phyloP scores from a whole-genome alignment of 2,113 vertebrate species.

The Anolis carolinensis region DNA sequence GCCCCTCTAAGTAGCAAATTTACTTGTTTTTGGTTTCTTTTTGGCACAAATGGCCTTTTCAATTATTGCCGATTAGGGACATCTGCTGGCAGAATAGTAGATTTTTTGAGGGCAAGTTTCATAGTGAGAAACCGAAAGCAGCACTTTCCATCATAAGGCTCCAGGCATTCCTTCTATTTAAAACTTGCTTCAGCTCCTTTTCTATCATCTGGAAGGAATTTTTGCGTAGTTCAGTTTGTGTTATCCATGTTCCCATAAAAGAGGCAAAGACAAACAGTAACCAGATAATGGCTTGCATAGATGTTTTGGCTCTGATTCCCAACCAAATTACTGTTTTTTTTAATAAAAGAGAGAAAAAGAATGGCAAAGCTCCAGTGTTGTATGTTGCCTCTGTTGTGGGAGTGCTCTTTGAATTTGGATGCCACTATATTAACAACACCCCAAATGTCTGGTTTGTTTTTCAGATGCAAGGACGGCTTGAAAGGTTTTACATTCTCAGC shows the following conservation, averaged over 20 bases:
- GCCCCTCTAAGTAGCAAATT: neutral
- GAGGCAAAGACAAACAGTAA: neutral
- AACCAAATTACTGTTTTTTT: accelerated
- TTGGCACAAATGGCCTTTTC: neutral
- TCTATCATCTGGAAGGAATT: neutral
- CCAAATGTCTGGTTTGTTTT: slow-evolving; percentile 59
- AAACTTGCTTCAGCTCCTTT: slow-evolving; percentile 1
- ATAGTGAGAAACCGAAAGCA: neutral
- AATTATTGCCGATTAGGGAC: slow-evolving; percentile 65
- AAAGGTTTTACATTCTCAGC: slow-evolving; percentile 97
- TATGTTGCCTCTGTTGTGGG: neutral
- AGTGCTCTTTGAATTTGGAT: neutral
- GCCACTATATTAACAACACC: neutral
- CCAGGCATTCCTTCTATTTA: neutral
- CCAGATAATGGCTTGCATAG: neutral
- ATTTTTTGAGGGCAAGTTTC: slow-evolving; percentile 39
- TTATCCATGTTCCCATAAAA: slow-evolving; percentile 13
- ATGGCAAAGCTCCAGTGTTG: neutral
- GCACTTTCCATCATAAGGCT: neutral
- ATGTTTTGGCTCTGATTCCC: slow-evolving; percentile 8
- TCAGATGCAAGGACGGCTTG: slow-evolving; percentile 93
- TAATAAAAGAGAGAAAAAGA: neutral
- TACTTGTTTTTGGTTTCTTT: neutral
- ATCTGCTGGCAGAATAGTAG: slow-evolving; percentile 69
- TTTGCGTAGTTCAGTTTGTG: neutral